Conservation (phyloP, 1,140 invertebrate species). For the Hydropsyche tenuis region DNA sequence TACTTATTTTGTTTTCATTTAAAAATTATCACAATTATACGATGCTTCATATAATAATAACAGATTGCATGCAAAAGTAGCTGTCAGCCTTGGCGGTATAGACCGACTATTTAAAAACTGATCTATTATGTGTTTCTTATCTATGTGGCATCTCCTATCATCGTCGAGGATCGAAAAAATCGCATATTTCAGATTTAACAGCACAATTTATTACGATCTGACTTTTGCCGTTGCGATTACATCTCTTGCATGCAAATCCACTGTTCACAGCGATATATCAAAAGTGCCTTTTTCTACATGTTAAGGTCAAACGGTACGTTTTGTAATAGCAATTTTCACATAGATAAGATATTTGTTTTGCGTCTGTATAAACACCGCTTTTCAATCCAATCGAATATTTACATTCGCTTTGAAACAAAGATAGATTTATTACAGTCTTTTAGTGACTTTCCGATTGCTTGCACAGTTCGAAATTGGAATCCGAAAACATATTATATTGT, state of each 20-base stretch:
- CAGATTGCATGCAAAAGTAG: neutral
- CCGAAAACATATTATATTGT: too few relatives aligned
- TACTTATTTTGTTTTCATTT: too few relatives aligned
- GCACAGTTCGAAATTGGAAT: too few relatives aligned
- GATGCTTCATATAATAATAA: too few relatives aligned
- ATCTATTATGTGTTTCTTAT: constrained; percentile 1
- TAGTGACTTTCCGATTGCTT: too few relatives aligned
- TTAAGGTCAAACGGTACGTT: neutral
- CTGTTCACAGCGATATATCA: constrained; percentile 4
- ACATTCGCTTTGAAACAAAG: too few relatives aligned
- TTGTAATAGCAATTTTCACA: neutral
- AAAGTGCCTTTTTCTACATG: neutral
- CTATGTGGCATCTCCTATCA: neutral
- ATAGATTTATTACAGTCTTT: too few relatives aligned
- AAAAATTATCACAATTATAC: too few relatives aligned
- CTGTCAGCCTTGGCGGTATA: neutral
- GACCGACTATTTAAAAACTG: neutral
- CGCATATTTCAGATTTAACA: constrained; percentile 9
- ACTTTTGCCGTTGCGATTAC: neutral
- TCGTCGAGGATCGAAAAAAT: constrained; percentile 2
- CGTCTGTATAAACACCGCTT: too few relatives aligned
- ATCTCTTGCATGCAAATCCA: constrained; percentile 14
- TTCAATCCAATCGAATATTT: too few relatives aligned
- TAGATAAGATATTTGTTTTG: too few relatives aligned
- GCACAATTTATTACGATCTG: constrained; percentile 19